Evolutionary conservation across 2,797 vertebrate genomes (phyloP).

Genomic region (Myotis planiceps): DNA sequence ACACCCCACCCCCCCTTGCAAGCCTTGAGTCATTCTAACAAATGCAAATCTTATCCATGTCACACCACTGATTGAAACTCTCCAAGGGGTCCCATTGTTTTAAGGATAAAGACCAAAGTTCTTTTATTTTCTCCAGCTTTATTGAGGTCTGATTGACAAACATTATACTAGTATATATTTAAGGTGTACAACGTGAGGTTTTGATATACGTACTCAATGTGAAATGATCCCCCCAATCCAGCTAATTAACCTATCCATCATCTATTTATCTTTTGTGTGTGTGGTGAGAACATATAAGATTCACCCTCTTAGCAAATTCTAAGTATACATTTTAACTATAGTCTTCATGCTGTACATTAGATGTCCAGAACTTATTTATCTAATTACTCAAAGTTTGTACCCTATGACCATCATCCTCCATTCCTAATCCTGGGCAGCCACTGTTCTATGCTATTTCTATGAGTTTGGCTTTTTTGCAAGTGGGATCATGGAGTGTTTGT

Average conservation of each 20-base stretch:
- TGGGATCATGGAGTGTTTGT: not conserved
- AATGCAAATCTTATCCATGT: not conserved
- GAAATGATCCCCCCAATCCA: not conserved
- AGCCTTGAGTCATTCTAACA: not conserved
- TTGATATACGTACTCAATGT: not conserved
- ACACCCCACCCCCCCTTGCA: accelerated
- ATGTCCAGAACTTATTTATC: not conserved
- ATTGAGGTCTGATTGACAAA: not conserved
- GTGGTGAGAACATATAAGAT: not conserved
- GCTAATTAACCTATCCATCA: not conserved
- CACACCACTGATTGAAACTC: not conserved
- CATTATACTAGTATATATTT: not conserved
- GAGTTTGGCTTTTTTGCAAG: not conserved
- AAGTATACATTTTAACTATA: not conserved
- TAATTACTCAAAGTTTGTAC: not conserved
- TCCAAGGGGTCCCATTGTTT: not conserved
- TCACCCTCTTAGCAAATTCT: not conserved
- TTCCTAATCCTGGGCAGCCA: too few relatives aligned
- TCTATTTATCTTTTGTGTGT: not conserved
- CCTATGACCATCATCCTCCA: not conserved
- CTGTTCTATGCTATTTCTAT: not conserved
- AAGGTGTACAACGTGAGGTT: not conserved
- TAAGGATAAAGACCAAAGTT: not conserved
- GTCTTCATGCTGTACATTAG: not conserved
- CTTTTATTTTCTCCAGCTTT: not conserved